Evolutionary conservation across 2,797 vertebrate species (phyloP).

Genomic region (Anas bernieri): DNA sequence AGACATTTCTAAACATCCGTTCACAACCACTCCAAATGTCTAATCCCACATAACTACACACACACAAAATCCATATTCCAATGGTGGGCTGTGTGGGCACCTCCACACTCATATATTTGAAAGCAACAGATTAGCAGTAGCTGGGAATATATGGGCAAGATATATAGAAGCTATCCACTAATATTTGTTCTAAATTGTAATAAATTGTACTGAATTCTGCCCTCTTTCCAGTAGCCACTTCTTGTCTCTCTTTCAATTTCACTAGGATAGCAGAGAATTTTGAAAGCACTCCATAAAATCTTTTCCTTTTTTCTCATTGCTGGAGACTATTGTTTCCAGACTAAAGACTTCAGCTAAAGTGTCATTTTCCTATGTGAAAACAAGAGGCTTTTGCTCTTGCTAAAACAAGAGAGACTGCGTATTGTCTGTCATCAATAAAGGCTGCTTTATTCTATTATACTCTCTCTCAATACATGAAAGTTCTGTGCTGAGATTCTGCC

Average conservation of each 20-base stretch:
- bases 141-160: neutral
- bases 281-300: neutral
- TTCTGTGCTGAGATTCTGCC: neutral
- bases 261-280: neutral
- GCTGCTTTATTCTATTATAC: neutral
- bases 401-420: neutral
- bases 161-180: neutral
- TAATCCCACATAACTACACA: neutral
- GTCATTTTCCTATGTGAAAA: neutral
- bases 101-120: neutral
- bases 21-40: neutral
- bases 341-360: slow-evolving; percentile 3
- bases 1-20: neutral
- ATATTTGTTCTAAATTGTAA: neutral
- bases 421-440: neutral
- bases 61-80: neutral
- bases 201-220: neutral
- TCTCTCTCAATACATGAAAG: neutral
- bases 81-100: neutral
- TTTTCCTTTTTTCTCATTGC: neutral
- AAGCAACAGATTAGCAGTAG: neutral
- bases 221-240: neutral
- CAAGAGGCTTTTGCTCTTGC: neutral
- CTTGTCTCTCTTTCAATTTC: neutral
- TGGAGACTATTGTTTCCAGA: neutral